Conservation (phyloP, 1,140 invertebrate genomes). For the Ceratina australensis region DNA sequence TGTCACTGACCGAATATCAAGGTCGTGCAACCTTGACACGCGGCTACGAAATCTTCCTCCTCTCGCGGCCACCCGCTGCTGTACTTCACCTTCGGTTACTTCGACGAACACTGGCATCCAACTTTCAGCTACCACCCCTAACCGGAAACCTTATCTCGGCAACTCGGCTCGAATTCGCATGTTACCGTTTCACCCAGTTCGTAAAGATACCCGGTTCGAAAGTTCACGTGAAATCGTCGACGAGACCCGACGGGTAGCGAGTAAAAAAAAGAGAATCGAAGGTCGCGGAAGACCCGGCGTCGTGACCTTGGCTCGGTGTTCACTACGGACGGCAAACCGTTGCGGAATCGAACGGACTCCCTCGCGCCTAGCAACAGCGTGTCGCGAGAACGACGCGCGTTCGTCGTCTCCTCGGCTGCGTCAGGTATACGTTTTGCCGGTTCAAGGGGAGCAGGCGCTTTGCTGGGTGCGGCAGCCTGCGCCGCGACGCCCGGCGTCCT, state of each 20-base stretch:
- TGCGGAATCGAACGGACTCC: background rate
- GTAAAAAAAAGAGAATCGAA: background rate
- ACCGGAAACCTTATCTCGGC: background rate
- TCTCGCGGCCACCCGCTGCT: constrained; percentile 19
- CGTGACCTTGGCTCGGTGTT: background rate
- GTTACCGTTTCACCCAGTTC: background rate
- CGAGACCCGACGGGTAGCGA: too few relatives aligned
- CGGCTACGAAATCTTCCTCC: constrained; percentile 53
- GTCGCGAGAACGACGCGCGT: constrained; percentile 47
- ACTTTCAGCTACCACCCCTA: background rate
- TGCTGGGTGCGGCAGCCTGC: constrained; percentile 75
- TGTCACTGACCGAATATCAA: constrained; percentile 56
- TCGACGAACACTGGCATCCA: background rate
- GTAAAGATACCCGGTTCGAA: too few relatives aligned
- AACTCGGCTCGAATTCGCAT: background rate
- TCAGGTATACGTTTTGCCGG: constrained; percentile 63
- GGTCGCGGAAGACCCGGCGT: too few relatives aligned
- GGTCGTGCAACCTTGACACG: constrained; percentile 61
- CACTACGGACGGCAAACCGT: background rate
- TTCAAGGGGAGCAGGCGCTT: constrained; percentile 70
- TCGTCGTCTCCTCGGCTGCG: constrained; percentile 48
- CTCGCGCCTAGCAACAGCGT: constrained; percentile 70
- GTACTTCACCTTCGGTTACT: constrained; percentile 31
- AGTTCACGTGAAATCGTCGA: background rate
- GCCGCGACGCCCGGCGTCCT: constrained; percentile 70